Base-by-base conservation (phyloP, 2,888 invertebrate species). In the Lasioglossum villosulum region DNA sequence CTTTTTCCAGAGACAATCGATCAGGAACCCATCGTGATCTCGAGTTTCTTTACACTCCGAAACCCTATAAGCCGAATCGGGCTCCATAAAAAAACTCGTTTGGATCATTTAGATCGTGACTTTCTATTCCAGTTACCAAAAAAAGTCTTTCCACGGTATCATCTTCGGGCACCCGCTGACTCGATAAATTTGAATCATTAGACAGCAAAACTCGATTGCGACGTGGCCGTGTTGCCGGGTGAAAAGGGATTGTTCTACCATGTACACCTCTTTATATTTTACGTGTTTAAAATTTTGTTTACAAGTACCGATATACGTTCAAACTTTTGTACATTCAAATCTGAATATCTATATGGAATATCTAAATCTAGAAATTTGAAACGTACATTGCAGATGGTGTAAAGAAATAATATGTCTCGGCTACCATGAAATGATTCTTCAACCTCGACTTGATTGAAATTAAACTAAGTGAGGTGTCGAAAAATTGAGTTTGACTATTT, bases 81-180 rank as follows among this genome's bases (percentile, higher is more conserved):
- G 23, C 37, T 23, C 34, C 68, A 10, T 37, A n/a, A 37, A 68
- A 68, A 37, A 68, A 68, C 68, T n/a, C 37, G 37, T 68, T 68
- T 68, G 23, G 68, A 68, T 68, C 68, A 68, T 68, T 68, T 68
- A 68, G 37, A 68, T 68, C 68, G 37, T 39, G 68, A 68, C 68
- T 68, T 68, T 68, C 68, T 37, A 37, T 68, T 68, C 37, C 37
- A 37, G 37, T 39, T 34, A 23, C 68, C 37, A 68, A 37, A 68
- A 68, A 39, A 68, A 68, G 10, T 34, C 37, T 37, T 23, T 37
- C 37, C 34, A 23, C 37, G 37, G 37, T 37, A 68, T 68, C 68
- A 37, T 68, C 68, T 37, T 68, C 37, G 37, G 68, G 37, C 37
- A 68, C 68, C 68, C 37, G 68, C 68, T 71, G 71, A 5, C n/a